Conservation (phyloP, 2,113 vertebrate species). For the Festucalex cinctus region DNA sequence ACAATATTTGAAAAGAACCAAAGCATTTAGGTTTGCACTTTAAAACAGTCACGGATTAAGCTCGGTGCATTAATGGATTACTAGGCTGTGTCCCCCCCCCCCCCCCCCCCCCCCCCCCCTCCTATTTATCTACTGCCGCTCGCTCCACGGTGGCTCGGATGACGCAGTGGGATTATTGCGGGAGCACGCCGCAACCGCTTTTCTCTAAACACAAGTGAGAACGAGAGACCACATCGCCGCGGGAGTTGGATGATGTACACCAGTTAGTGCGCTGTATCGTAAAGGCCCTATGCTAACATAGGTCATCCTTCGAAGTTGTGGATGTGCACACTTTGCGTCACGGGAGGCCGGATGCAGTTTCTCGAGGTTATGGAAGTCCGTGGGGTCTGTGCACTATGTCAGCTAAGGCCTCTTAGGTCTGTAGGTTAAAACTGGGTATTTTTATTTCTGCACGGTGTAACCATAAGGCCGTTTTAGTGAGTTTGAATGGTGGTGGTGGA, state of each 20-base stretch:
- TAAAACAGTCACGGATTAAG: constrained; percentile 68
- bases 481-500: constrained; percentile 6
- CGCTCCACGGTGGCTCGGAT: constrained; percentile 42
- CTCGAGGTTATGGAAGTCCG: not conserved
- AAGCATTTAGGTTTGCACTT: constrained; percentile 61
- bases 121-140: constrained; percentile 45
- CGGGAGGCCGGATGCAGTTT: not conserved
- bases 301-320: not conserved
- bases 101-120: constrained; percentile 2
- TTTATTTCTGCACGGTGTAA: constrained; percentile 24
- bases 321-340: not conserved
- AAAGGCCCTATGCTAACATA: not conserved
- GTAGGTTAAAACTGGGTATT: constrained; percentile 45
- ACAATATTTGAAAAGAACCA: constrained; percentile 18
- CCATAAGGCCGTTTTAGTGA: constrained; percentile 3
- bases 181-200: constrained; percentile 27
- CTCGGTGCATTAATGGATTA: constrained; percentile 73
- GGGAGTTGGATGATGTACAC: not conserved
- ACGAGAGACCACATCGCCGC: not conserved
- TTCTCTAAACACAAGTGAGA: constrained; percentile 35
- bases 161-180: constrained; percentile 58
- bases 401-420: constrained; percentile 21
- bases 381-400: constrained; percentile 6
- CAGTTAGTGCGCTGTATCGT: not conserved
- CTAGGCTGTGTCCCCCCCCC: constrained; percentile 33